Base-by-base conservation (phyloP, 1,140 invertebrate genomes). In the Halictus rubicundus region DNA sequence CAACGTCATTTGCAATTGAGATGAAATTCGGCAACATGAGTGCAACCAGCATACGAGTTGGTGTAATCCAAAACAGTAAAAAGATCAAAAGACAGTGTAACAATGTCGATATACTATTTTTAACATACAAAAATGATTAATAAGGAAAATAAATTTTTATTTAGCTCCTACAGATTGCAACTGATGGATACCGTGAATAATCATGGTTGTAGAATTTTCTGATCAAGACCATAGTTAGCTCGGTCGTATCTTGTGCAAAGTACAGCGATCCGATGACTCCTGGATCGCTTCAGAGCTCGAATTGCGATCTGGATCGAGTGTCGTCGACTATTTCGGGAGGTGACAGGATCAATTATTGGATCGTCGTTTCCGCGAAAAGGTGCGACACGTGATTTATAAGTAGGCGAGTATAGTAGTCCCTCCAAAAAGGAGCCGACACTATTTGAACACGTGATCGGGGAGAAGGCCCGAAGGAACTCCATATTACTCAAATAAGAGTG, bases 401-500 rank as follows among this genome's bases (percentile, higher is more conserved):
- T n/a, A 19, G 65, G 69, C 63, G 27, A 32, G 27, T 32, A 32
- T 32, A 32, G 32, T 32, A 3, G 52, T 60, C 57, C 64, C 74
- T 73, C 8, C 21, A 19, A 63, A 81, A 78, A 27, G 19, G 46
- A 25, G 52, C 32, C 21, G 60, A 9, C 27, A 37, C 14, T 84
- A 49, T 84, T 76, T 72, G 63, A 86, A 86, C 82, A 86, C 68
- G 63, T 81, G 84, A 68, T 54, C 39, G 10, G 42, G 42, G 2
- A 46, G 25, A 46, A 39, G 32, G 54, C 49, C 37, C n/a, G 16
- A 64, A n/a, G 49, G 23, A 61, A 39, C 10, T 70, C 49, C 75
- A 27, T 81, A 75, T 82, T 80, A 63, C 68, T 85, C 68, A 63
- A 83, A 85, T 77, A 83, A 64, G 84, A 60, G 59, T 54, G 25